Evolutionary conservation across 1,140 invertebrate species (phyloP).

Genomic region (Drosophila pseudoobscura): DNA sequence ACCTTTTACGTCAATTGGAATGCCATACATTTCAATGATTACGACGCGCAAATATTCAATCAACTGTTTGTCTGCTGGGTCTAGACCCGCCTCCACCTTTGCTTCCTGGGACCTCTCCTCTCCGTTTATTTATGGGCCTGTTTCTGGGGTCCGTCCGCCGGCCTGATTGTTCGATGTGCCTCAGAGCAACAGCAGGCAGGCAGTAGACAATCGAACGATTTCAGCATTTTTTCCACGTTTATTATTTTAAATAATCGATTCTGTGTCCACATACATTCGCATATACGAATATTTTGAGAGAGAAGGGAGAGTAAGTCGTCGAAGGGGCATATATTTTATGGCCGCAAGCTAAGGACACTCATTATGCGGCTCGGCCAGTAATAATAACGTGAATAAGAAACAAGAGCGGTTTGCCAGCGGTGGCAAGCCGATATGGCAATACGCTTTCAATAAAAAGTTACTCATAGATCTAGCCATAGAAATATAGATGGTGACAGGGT

Average conservation of each 20-base stretch:
- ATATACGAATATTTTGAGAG: slow-evolving; percentile 10
- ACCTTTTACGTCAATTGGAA: slow-evolving; percentile 51
- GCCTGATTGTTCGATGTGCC: slow-evolving; percentile 30
- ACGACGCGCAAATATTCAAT: slow-evolving; percentile 52
- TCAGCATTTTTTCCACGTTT: slow-evolving; percentile 40
- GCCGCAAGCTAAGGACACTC: slow-evolving; percentile 47
- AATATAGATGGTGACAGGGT: no score
- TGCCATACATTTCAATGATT: slow-evolving; percentile 55
- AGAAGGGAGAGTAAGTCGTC: not conserved
- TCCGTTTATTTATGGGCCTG: slow-evolving; percentile 28
- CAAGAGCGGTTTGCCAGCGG: not conserved
- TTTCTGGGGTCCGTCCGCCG: slow-evolving; percentile 11
- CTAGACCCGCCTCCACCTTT: not conserved
- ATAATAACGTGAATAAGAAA: slow-evolving; percentile 38
- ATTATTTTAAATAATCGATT: slow-evolving; percentile 60
- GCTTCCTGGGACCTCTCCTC: not conserved
- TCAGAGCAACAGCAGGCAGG: not conserved
- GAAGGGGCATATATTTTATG: slow-evolving; percentile 32
- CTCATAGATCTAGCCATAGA: not conserved
- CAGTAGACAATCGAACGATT: slow-evolving; percentile 36
- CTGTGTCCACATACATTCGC: slow-evolving; percentile 22
- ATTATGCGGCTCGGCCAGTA: slow-evolving; percentile 43
- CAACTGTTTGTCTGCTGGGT: slow-evolving; percentile 35
- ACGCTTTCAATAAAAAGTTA: not conserved
- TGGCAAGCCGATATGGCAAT: not conserved